Base-by-base conservation (phyloP, 2,113 vertebrate genomes). In the Alexandromys fortis region DNA sequence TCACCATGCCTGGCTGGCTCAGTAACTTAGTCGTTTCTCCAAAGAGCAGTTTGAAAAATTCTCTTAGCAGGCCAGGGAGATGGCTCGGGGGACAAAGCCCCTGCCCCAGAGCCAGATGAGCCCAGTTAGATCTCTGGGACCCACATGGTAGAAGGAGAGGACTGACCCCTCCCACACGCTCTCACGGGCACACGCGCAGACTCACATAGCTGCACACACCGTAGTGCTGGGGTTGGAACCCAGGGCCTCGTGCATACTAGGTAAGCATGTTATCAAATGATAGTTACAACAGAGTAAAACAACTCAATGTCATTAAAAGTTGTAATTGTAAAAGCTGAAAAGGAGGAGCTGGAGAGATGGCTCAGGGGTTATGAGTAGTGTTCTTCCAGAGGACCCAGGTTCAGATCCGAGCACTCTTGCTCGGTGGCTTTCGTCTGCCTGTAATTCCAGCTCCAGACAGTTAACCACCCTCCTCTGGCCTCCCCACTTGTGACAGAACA, bases 141-240 rank as follows among this genome's bases (percentile, higher is more conserved):
- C 82, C 28, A 65, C 61, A 30, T 8, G 26, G 24, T 67, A 9
- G 26, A 85, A 67, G 61, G n/a, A 65, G 38, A 85, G 61, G n/a
- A 6, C 61, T 12, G 38, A 33, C 8, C 6, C 26, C 2, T 9
- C 28, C n/a, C n/a, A 24, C n/a, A 2, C 1, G 24, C n/a, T 42
- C 30, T 24, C 58, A 65, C 13, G 2, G 14, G 16, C n/a, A 19
- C 8, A 45, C 0, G 14, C 45, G 19, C 82, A 13, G 24, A 28
- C 55, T 28, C n/a, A 45, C 81, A 45, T 8, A 83, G 33, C 33
- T 35, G 22, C 21, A 38, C 24, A 42, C 52, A 26, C 79, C 16
- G 1, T 10, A 17, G 38, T 85, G 58, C 11, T 65, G 58, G 82
- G 24, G 4, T 65, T 65, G 24, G 38, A 85, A 28, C n/a, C 38